Conservation (phyloP, 2,797 vertebrate species). For the Moxostoma hubbsi region DNA sequence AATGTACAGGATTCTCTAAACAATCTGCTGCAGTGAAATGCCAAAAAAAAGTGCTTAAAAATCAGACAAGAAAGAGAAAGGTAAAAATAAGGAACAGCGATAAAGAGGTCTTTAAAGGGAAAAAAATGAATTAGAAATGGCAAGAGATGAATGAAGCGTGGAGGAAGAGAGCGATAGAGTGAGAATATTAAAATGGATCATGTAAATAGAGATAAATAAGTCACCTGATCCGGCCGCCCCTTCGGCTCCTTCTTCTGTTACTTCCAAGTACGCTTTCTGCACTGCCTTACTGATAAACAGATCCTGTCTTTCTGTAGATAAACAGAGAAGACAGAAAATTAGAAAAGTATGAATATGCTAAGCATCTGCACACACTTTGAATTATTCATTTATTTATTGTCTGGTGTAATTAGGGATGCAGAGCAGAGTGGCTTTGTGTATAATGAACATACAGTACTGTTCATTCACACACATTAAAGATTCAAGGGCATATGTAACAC, state of each 20-base stretch:
- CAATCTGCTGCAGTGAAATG: constrained; percentile 9
- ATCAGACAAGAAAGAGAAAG: background rate
- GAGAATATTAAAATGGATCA: background rate
- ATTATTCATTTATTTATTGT: constrained; percentile 22
- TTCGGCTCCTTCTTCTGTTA: constrained; percentile 96
- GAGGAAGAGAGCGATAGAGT: background rate
- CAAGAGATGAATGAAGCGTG: background rate
- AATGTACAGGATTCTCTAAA: background rate
- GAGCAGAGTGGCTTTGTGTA: background rate
- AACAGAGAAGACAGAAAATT: constrained; percentile 5
- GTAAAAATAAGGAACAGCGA: background rate
- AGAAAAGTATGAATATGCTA: background rate
- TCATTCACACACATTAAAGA: background rate
- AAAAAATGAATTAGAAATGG: background rate
- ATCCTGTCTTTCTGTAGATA: constrained; percentile 80
- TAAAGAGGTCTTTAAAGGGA: background rate
- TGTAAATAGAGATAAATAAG: background rate
- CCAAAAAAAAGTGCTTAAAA: background rate
- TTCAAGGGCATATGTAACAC: background rate
- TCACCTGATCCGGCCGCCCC: constrained; percentile 92
- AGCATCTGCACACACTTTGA: constrained; percentile 26
- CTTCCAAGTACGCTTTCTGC: constrained; percentile 94
- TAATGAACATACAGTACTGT: background rate
- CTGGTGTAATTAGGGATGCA: constrained; percentile 3
- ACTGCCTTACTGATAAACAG: constrained; percentile 90